Evolutionary conservation across 2,888 invertebrate genomes (phyloP), one percentile per base, ranked within the genome.

Genomic region (Sphinx pinastri): DNA sequence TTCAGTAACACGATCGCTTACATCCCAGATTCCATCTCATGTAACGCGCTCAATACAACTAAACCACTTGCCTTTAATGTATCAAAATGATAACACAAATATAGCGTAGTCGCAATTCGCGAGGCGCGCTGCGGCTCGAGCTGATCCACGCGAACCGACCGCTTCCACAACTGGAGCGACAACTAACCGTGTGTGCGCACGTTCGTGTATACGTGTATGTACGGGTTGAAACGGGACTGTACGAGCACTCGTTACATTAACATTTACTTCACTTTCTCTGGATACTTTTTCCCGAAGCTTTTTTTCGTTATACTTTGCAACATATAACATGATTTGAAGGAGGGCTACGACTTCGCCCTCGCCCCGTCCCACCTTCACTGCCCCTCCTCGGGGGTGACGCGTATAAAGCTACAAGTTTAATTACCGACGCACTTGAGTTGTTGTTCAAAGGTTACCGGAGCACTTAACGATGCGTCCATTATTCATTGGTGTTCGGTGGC

Each of bases 401-500:
- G 60, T 47, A 49, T 47, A 60, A 47, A 60, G 60, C 60, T 60
- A 63, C 63, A 63, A 49, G 63, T 63, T 63, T 63, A 63, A 63
- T 63, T 63, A 63, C 63, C 19, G 47, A 19, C 49, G 19, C 63
- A 47, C 63, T 63, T 63, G 63, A 63, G 63, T 63, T 63, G 63
- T 63, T 63, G 63, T 63, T 49, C 63, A 63, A 63, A 63, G 63
- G 63, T 63, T 63, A 63, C 49, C 47, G 63, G 63, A 63, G 49
- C 63, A 63, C 63, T 63, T 63, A 63, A 63, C 63, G 63, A 63
- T 49, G 63, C 63, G 63, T 63, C 19, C 49, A 49, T 63, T 63
- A 63, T 63, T 63, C 63, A 63, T 63, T 12, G 60, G 13, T 49
- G 49, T 19, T 60, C 60, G 47, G 49, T 11, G 4, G 16, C 16